These are phyloP conservation scores for Rhinella marina DNA, from an alignment of 2,797 vertebrate species.

Conservation along the genomic window DNA sequence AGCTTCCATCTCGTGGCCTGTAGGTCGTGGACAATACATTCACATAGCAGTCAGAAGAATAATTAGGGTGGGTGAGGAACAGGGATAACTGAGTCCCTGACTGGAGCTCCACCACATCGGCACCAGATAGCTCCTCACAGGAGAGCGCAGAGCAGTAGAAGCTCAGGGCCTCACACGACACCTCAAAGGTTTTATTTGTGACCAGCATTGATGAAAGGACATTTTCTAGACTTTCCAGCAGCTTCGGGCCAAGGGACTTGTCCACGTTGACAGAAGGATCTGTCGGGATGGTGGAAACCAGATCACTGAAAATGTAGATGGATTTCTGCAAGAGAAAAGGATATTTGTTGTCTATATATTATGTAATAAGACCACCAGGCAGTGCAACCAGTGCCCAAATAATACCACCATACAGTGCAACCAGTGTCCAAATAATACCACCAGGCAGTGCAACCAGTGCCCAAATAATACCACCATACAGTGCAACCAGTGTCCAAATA, in stretches of 20 bases:
- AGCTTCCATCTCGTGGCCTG: neutral
- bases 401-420: too few species aligned
- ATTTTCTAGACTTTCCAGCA: slow-evolving; percentile 20
- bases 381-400: too few species aligned
- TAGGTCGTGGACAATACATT: slow-evolving; percentile 9
- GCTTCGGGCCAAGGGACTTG: neutral
- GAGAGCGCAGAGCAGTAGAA: neutral
- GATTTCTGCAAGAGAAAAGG: neutral
- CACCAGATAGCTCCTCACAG: neutral
- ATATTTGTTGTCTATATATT: neutral
- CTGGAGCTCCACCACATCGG: neutral
- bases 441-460: too few species aligned
- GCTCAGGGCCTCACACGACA: neutral
- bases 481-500: too few species aligned
- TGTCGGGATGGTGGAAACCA: neutral
- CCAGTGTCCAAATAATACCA: too few species aligned
- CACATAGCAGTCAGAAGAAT: neutral
- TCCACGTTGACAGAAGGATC: neutral
- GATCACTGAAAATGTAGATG: neutral
- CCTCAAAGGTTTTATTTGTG: neutral
- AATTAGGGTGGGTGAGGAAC: neutral
- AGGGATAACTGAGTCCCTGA: neutral
- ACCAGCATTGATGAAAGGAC: neutral
- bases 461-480: too few species aligned
- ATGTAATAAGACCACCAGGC: too few species aligned